Conservation (phyloP, 1,140 invertebrate species). For the Panulirus ornatus region DNA sequence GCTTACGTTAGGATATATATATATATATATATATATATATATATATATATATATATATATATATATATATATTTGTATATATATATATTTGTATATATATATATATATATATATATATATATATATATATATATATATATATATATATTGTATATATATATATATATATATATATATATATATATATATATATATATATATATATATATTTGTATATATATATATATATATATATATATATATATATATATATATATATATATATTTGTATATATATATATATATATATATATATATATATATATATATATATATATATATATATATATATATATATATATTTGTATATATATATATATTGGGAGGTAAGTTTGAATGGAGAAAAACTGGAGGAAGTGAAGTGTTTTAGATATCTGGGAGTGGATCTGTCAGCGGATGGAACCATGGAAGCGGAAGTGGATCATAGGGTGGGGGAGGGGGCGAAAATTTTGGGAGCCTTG, state of each 20-base stretch:
- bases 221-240: not conserved
- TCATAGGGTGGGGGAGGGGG: no score
- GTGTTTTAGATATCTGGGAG: no score
- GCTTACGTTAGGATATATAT: no score
- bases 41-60: conserved; percentile 23
- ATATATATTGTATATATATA: not conserved
- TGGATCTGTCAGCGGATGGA: no score
- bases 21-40: not conserved
- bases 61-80: conserved; percentile 22
- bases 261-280: not conserved
- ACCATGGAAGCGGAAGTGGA: no score
- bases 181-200: not conserved
- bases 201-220: not conserved
- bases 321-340: no score
- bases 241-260: not conserved
- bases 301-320: not conserved
- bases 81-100: not conserved
- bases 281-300: not conserved
- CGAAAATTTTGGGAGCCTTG: no score
- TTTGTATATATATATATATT: no score
- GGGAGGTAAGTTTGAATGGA: no score
- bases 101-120: not conserved
- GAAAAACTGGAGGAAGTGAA: no score
- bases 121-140: not conserved
- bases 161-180: conserved; percentile 21